Conservation (phyloP, 1,140 invertebrate genomes). For the Thaumetopoea pityocampa region DNA sequence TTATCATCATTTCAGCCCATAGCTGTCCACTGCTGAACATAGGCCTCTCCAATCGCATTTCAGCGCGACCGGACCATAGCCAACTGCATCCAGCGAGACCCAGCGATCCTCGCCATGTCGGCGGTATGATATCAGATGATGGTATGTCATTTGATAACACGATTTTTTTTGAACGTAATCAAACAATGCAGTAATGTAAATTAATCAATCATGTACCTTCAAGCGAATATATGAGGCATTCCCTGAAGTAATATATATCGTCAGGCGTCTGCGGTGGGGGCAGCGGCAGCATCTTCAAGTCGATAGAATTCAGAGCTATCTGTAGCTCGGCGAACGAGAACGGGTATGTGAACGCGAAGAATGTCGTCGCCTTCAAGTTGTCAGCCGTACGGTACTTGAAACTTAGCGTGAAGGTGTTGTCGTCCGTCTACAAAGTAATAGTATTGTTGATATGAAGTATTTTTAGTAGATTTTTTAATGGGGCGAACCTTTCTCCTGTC, state of each 20-base stretch:
- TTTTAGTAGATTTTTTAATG: too few species aligned
- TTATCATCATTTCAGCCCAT: too few species aligned
- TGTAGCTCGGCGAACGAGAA: slow-evolving; percentile 91
- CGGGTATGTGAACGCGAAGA: slow-evolving; percentile 95
- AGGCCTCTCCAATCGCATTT: too few species aligned
- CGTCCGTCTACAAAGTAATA: slow-evolving; percentile 77
- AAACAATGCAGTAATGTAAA: too few species aligned
- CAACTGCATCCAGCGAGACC: too few species aligned
- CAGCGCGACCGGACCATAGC: too few species aligned
- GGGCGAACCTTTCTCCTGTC: too few species aligned
- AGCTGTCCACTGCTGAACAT: too few species aligned
- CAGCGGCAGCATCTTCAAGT: slow-evolving; percentile 76
- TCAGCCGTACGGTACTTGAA: slow-evolving; percentile 88
- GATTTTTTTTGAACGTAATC: too few species aligned
- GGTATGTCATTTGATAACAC: too few species aligned
- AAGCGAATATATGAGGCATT: slow-evolving; percentile 88
- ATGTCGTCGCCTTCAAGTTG: slow-evolving; percentile 83
- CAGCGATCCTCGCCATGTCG: too few species aligned
- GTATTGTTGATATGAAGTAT: slow-evolving; percentile 1
- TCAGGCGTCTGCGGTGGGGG: slow-evolving; percentile 64
- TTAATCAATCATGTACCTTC: slow-evolving; percentile 77
- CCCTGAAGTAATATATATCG: slow-evolving; percentile 91
- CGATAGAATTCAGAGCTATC: slow-evolving; percentile 80
- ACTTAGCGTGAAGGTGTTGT: slow-evolving; percentile 85
- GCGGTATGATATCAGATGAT: too few species aligned